Percentiles rank a stretch among this genome's conserved stretches.
phyloP scores from a whole-genome alignment of 2,113 vertebrate species.

The Heterotis niloticus region DNA sequence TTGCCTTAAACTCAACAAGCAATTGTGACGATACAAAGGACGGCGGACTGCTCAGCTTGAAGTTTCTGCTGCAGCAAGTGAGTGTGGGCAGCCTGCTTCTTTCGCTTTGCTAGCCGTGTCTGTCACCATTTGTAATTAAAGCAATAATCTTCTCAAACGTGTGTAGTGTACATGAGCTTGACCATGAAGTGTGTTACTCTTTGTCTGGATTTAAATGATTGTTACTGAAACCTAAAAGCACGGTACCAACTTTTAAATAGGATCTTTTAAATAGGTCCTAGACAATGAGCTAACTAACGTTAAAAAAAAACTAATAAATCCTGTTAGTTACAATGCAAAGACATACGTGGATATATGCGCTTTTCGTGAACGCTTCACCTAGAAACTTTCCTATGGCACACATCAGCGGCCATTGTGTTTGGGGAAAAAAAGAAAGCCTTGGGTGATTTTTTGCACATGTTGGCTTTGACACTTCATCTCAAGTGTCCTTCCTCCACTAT shows the following conservation, averaged over 20 bases:
- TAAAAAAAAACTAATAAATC: too few species aligned
- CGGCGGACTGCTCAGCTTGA: conserved; percentile 49
- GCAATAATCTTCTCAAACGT: conserved; percentile 43
- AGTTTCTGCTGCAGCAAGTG: conserved; percentile 56
- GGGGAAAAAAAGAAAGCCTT: too few species aligned
- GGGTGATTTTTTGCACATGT: background rate
- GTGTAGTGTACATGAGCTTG: conserved; percentile 22
- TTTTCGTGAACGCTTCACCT: too few species aligned
- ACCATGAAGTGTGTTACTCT: background rate
- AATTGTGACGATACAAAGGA: conserved; percentile 42
- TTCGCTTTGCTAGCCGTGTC: conserved; percentile 40
- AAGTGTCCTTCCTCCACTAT: background rate
- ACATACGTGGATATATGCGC: too few species aligned
- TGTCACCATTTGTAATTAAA: conserved; percentile 38
- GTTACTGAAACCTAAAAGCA: background rate
- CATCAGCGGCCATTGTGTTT: too few species aligned
- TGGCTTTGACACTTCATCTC: background rate
- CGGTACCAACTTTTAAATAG: background rate
- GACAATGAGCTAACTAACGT: too few species aligned
- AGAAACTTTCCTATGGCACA: too few species aligned
- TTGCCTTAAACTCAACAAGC: conserved; percentile 46
- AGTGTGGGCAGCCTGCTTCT: conserved; percentile 48
- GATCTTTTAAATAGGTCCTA: too few species aligned
- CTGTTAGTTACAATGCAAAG: too few species aligned
- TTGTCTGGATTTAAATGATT: conserved; percentile 14